Percentiles rank a stretch among this genome's conserved stretches.
phyloP scores from a whole-genome alignment of 2,797 vertebrate genomes.

The Silurus lanzhouensis region DNA sequence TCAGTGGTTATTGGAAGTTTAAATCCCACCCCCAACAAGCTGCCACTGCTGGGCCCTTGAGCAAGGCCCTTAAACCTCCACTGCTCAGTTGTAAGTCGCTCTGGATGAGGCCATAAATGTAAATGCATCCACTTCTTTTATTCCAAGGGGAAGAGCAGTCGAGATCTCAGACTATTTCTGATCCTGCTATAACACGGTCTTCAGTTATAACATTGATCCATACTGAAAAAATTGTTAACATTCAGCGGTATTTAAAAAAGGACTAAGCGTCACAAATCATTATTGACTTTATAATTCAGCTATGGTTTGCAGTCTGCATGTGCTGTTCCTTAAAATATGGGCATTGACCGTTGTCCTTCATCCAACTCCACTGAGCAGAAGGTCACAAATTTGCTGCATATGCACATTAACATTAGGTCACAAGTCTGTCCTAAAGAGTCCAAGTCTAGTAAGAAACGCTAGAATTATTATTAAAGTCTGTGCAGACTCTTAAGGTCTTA shows the following conservation, averaged over 20 bases:
- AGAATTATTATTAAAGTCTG: not conserved
- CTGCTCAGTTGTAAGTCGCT: no score
- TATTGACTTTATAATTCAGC: not conserved
- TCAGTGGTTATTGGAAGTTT: no score
- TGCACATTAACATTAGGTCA: not conserved
- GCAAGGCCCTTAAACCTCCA: no score
- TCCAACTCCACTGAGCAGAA: not conserved
- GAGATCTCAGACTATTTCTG: not conserved
- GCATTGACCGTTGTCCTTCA: not conserved
- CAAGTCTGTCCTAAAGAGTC: not conserved
- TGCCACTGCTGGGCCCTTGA: no score
- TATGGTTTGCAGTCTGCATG: not conserved
- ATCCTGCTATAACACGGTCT: not conserved
- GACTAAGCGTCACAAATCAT: not conserved
- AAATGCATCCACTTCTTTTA: not conserved
- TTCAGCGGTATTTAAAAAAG: not conserved
- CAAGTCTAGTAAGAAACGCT: not conserved
- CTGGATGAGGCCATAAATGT: no score
- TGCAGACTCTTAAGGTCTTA: not conserved
- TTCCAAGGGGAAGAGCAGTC: not conserved
- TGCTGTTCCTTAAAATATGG: not conserved
- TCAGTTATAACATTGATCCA: not conserved
- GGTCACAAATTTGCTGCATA: not conserved
- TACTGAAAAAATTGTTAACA: not conserved
- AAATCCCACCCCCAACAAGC: no score